Base-by-base conservation (phyloP, 2,113 vertebrate genomes). In the Cebus imitator region DNA sequence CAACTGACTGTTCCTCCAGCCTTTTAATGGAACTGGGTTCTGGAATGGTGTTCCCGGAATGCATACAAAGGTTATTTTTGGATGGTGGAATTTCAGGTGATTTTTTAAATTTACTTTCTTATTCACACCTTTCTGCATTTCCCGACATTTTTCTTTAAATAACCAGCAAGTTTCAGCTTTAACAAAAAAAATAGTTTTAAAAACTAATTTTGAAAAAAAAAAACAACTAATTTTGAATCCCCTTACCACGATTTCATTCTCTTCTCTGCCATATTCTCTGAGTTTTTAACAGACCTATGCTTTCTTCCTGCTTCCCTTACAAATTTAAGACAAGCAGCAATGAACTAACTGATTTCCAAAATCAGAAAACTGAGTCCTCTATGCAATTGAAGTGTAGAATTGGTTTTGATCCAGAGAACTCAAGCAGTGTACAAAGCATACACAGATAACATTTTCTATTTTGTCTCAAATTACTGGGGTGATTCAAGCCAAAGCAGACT, bases 21-120 rank as follows among this genome's bases (percentile, higher is more conserved):
- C 32, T 16, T 84, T 90, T 48, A 45, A 66, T 94, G 85, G 45
- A 61, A 76, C 48, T 72, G 50, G 16, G n/a, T 70, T 96, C 91
- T 75, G 27, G 50, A 93, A 94, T 52, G 78, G 78, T 40, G 80
- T 80, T 73, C 70, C 72, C 5, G 57, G 84, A 97, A 96, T 96
- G 76, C 61, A 92, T 21, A 55, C 81, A 76, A 90, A 1, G 0
- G 21, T 90, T 95, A 96, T 96, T 94, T 96, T 96, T 70, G 80
- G 86, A 83, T 76, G 21, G 21, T 45, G 45, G 43, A 79, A 87
- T 96, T 95, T 96, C 92, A 97, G 90, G 45, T 82, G 27, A 84
- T 37, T 70, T 95, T 90, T 55, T 6, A 35, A 66, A 66, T 96
- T 97, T 92, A 85, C 40, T 96, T 93, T 95, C 43, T 94, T 92